Conservation (phyloP, 2,113 vertebrate species). For the Pollachius pollachius region DNA sequence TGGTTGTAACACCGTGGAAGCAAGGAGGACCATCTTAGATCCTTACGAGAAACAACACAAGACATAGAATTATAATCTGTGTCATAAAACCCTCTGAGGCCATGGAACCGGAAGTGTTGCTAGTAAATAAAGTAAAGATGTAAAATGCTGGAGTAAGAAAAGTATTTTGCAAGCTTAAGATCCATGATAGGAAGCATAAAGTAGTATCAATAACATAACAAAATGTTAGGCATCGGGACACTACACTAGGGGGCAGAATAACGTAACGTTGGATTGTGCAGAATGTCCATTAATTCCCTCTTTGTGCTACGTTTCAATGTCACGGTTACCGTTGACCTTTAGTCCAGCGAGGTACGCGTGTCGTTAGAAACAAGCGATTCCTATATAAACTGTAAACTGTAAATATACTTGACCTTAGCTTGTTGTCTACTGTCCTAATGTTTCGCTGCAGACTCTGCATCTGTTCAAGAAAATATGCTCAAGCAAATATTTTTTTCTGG, state of each 20-base stretch:
- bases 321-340: neutral
- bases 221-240: neutral
- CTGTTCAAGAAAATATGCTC: no score
- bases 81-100: no score
- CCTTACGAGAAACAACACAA: no score
- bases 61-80: no score
- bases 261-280: neutral
- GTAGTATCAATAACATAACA: neutral
- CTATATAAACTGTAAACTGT: neutral
- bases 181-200: neutral
- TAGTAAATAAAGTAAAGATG: neutral
- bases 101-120: no score
- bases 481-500: no score
- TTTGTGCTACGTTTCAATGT: neutral
- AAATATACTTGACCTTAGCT: neutral
- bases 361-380: neutral
- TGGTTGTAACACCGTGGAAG: no score
- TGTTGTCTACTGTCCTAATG: no score
- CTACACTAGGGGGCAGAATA: constrained; percentile 1
- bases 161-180: neutral
- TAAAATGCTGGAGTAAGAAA: neutral
- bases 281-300: neutral
- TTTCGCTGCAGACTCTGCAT: no score
- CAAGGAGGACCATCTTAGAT: no score
- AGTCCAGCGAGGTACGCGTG: neutral